Evolutionary conservation across 2,888 invertebrate genomes (phyloP).

Genomic region (Rhimphoctona megacephalus): DNA sequence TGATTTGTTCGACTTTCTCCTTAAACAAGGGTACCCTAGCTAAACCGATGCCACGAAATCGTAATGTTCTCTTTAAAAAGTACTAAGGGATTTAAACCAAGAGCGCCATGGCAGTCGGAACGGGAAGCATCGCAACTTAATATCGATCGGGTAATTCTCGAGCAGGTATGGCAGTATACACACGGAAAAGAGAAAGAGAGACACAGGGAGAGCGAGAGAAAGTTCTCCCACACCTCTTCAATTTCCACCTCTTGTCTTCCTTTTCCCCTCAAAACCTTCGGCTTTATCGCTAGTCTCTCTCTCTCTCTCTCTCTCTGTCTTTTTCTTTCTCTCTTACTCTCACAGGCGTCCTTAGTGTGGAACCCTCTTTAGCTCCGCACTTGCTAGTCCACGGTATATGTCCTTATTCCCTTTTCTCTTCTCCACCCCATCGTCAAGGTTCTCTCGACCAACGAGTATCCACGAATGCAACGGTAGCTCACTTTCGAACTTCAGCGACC

Average conservation of each 20-base stretch:
- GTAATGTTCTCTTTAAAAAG: slow-evolving; percentile 26
- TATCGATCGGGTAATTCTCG: slow-evolving; percentile 83
- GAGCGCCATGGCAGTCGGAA: slow-evolving; percentile 81
- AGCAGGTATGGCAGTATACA: slow-evolving; percentile 62
- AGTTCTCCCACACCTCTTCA: slow-evolving; percentile 58
- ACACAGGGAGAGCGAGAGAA: slow-evolving; percentile 9
- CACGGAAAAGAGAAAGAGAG: slow-evolving; percentile 9
- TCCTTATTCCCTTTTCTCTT: slow-evolving; percentile 52
- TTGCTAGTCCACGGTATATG: slow-evolving; percentile 38
- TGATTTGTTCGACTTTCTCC: background rate
- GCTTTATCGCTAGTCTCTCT: slow-evolving; percentile 62
- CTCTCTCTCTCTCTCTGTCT: slow-evolving; percentile 51
- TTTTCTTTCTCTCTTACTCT: slow-evolving; percentile 20
- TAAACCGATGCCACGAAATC: background rate
- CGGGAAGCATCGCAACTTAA: slow-evolving; percentile 83
- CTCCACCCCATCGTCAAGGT: slow-evolving; percentile 55
- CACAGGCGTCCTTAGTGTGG: slow-evolving; percentile 39
- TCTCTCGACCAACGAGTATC: slow-evolving; percentile 48
- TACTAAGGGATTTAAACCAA: slow-evolving; percentile 68
- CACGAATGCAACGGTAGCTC: slow-evolving; percentile 75
- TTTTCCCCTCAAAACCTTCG: slow-evolving; percentile 28
- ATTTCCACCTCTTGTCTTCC: slow-evolving; percentile 69
- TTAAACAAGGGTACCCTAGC: background rate
- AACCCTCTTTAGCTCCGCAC: slow-evolving; percentile 43
- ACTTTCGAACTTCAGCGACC: slow-evolving; percentile 78